These are phyloP conservation scores for Cecropterus lyciades DNA, from an alignment of 1,140 invertebrate species.

Conservation along the genomic window DNA sequence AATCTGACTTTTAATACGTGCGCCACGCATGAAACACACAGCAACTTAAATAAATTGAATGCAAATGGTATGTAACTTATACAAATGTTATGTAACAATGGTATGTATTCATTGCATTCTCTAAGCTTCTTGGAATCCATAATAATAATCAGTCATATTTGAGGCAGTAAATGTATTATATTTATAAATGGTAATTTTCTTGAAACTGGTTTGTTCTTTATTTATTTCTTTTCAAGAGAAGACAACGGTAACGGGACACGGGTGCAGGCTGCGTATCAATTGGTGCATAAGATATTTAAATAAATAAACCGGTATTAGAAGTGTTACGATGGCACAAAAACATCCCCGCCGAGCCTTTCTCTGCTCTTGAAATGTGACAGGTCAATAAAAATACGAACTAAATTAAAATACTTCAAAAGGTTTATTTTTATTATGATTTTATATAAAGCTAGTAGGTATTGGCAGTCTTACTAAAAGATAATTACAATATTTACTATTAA, in stretches of 20 bases:
- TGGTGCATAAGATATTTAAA: slow-evolving; percentile 35
- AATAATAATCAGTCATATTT: neutral
- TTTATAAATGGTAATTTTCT: neutral
- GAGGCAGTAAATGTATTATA: too few relatives aligned
- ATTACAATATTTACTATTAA: too few relatives aligned
- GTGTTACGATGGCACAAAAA: slow-evolving; percentile 40
- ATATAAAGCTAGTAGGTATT: too few relatives aligned
- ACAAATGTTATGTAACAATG: too few relatives aligned
- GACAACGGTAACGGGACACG: slow-evolving; percentile 39
- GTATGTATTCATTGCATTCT: too few relatives aligned
- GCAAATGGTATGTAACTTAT: too few relatives aligned
- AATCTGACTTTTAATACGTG: too few relatives aligned
- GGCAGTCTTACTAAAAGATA: too few relatives aligned
- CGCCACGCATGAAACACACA: too few relatives aligned
- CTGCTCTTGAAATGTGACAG: slow-evolving; percentile 5
- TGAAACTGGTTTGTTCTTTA: neutral
- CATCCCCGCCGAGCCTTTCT: slow-evolving; percentile 24
- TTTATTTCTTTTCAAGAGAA: neutral
- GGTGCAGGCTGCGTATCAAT: slow-evolving; percentile 39
- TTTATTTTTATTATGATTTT: neutral
- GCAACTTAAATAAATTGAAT: too few relatives aligned
- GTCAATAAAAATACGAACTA: slow-evolving; percentile 7
- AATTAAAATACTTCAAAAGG: slow-evolving; percentile 2
- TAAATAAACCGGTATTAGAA: slow-evolving; percentile 42
- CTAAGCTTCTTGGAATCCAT: too few relatives aligned